phyloP scores from a whole-genome alignment of 2,888 invertebrate species.

The Ptilodon capucinus region DNA sequence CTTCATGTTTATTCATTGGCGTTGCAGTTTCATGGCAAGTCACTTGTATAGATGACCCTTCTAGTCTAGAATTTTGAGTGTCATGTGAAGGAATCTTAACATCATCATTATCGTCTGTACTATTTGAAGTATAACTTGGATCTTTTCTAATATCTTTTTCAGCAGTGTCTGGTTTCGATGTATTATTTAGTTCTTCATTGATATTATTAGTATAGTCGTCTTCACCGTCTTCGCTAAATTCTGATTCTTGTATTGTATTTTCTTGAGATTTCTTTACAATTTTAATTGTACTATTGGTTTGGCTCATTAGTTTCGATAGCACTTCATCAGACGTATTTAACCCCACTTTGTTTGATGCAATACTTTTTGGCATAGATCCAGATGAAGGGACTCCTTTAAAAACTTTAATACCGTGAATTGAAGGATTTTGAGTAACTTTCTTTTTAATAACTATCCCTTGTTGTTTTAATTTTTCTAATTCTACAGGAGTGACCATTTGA shows the following conservation, averaged over 20 bases:
- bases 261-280: slow-evolving; percentile 58
- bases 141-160: slow-evolving; percentile 4
- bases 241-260: slow-evolving; percentile 20
- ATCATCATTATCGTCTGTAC: slow-evolving; percentile 6
- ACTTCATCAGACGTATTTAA: slow-evolving; percentile 56
- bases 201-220: slow-evolving; percentile 6
- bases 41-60: neutral
- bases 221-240: slow-evolving; percentile 1
- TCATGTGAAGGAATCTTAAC: neutral
- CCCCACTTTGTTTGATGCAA: slow-evolving; percentile 18
- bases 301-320: slow-evolving; percentile 64
- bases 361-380: slow-evolving; percentile 7
- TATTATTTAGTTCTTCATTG: slow-evolving; percentile 15
- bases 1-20: slow-evolving; percentile 5
- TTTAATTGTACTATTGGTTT: slow-evolving; percentile 70
- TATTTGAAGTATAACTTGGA: neutral
- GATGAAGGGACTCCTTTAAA: slow-evolving; percentile 10
- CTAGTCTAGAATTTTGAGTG: slow-evolving; percentile 1
- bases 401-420: slow-evolving; percentile 11
- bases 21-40: slow-evolving; percentile 1
- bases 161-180: slow-evolving; percentile 4
- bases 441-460: slow-evolving; percentile 70
- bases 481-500: slow-evolving; percentile 43
- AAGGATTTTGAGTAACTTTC: slow-evolving; percentile 35
- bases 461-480: slow-evolving; percentile 67